Evolutionary conservation across 2,113 vertebrate species (phyloP).

Genomic region (Collichthys lucidus): DNA sequence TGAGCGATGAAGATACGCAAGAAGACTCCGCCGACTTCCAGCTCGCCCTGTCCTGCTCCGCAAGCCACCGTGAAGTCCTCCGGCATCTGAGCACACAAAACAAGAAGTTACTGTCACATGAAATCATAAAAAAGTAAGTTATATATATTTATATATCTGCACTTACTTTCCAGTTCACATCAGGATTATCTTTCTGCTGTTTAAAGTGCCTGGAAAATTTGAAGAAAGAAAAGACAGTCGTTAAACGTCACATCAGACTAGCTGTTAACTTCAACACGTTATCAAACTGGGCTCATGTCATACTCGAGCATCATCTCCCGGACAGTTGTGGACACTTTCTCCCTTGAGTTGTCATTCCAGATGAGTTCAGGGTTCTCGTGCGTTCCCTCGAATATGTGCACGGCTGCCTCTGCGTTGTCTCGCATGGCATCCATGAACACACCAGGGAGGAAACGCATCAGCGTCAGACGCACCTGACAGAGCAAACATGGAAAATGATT

Average conservation of each 20-base stretch:
- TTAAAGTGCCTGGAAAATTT: constrained; percentile 92
- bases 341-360: constrained; percentile 97
- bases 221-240: background rate
- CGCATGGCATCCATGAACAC: constrained; percentile 99
- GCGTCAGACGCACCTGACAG: constrained; percentile 90
- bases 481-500: background rate
- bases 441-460: constrained; percentile 95
- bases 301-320: constrained; percentile 99
- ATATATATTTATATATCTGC: background rate
- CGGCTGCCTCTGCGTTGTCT: constrained; percentile 96
- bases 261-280: background rate
- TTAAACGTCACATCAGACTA: background rate
- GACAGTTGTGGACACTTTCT: constrained; percentile 95
- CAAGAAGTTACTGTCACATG: background rate
- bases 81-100: constrained; percentile 85
- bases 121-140: background rate
- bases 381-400: constrained; percentile 98
- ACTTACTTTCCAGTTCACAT: constrained; percentile 95
- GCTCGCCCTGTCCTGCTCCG: constrained; percentile 92
- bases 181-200: constrained; percentile 96
- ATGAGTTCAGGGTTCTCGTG: constrained; percentile 99
- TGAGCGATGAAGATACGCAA: constrained; percentile 98
- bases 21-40: constrained; percentile 97
- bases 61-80: constrained; percentile 94
- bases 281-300: constrained; percentile 42